Conservation (phyloP, 2,113 vertebrate genomes). For the cat (Felis catus) region F.catus_Fca126_mat1.0 CM031423.1:47153001-47153500, state of each 20-base stretch:
- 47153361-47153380: conserved; percentile 83
- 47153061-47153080: conserved; percentile 72
- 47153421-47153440: conserved; percentile 89
- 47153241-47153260: conserved; percentile 37
- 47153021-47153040: conserved; percentile 62
- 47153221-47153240: neutral
- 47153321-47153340: conserved; percentile 81
- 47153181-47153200: conserved; percentile 10
- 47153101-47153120: conserved; percentile 68
- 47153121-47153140: conserved; percentile 74
- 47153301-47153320: conserved; percentile 62
- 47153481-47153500: conserved; percentile 88
- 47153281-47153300: conserved; percentile 56
- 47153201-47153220: conserved; percentile 46
- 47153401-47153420: conserved; percentile 88
- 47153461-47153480: conserved; percentile 87
- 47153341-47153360: conserved; percentile 83
- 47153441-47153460: conserved; percentile 86
- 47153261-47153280: conserved; percentile 42
- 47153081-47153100: conserved; percentile 78
- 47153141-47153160: conserved; percentile 74
- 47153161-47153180: conserved; percentile 70
- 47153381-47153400: conserved; percentile 87
- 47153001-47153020: conserved; percentile 46
- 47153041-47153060: conserved; percentile 68